Evolutionary conservation across 2,888 invertebrate genomes (phyloP).

Genomic region (Branchellion lobata): DNA sequence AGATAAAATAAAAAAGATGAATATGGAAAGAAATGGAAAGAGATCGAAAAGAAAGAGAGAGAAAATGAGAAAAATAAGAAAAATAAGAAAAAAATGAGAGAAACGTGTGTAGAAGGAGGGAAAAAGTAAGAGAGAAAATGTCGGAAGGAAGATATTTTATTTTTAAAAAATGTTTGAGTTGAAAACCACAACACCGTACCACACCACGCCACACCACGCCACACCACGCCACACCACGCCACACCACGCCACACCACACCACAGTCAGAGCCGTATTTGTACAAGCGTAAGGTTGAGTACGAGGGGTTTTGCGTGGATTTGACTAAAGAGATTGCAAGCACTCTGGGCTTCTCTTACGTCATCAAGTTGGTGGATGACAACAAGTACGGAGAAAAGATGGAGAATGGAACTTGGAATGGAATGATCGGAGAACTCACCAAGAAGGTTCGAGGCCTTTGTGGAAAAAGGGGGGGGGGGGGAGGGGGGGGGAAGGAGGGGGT

Average conservation of each 20-base stretch:
- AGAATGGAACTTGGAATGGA: conserved; percentile 60
- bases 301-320: conserved; percentile 64
- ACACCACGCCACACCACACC: too few species aligned
- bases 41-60: neutral
- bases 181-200: too few species aligned
- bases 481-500: neutral
- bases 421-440: conserved; percentile 60
- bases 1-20: too few species aligned
- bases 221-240: too few species aligned
- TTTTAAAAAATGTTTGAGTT: too few species aligned
- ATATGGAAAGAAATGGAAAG: too few species aligned
- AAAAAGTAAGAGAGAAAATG: too few species aligned
- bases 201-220: too few species aligned
- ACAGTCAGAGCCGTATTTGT: conserved; percentile 58
- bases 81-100: too few species aligned
- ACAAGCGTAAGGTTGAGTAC: conserved; percentile 69
- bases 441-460: conserved; percentile 55
- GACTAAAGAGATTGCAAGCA: conserved; percentile 58
- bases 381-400: conserved; percentile 50
- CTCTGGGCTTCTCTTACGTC: conserved; percentile 61
- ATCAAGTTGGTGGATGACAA: conserved; percentile 52
- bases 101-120: too few species aligned
- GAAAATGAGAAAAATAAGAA: too few species aligned
- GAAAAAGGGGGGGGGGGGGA: neutral
- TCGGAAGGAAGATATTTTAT: too few species aligned